Base-by-base conservation (phyloP, 2,888 invertebrate genomes). In the Callyntrura guangdongensis region DNA sequence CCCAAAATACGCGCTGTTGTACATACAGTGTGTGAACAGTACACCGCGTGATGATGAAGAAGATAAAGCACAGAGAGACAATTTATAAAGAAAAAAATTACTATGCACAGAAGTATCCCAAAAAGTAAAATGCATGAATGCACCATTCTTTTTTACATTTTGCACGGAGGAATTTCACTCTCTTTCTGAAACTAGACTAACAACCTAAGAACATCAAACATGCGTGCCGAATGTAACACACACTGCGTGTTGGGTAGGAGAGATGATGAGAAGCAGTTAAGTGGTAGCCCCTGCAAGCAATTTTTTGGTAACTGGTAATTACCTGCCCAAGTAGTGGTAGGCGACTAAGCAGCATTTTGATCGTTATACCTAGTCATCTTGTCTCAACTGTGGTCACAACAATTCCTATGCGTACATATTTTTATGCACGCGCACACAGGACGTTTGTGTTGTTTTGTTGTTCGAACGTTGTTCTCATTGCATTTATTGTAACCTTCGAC, bases 151-250 rank as follows among this genome's bases (percentile, higher is more conserved):
- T 83, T 56, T 72, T 74, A 22, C 20, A 72, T 47, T 56, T 72
- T 77, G n/a, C 20, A 72, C 22, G 12, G 22, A 77, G 64, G 86
- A 86, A 86, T 77, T 85, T 85, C 59, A 85, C 74, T 85, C 9
- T 45, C 36, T 5, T 17, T 47, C 59, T 36, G 56, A 83, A 83
- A 85, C 85, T 72, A 85, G 85, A 85, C 85, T 56, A 74, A 27
- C 82, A 25, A 69, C 53, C n/a, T 49, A 27, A 79, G 69, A 36
- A 14, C 67, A 56, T 27, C 17, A 83, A 67, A 85, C 4, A 56
- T 56, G 53, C 56, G 56, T 77, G 77, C 53, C 12, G 14, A 20
- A 72, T 20, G 47, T 47, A 20, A 72, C 47, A 47, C 20, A 47
- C 36, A 47, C 47, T 47, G 11, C 53, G n/a, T 36, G 36, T 36